Evolutionary conservation across 2,888 invertebrate species (phyloP), one percentile per base, ranked within the genome.

Genomic region (Ypsolopha scabrella): DNA sequence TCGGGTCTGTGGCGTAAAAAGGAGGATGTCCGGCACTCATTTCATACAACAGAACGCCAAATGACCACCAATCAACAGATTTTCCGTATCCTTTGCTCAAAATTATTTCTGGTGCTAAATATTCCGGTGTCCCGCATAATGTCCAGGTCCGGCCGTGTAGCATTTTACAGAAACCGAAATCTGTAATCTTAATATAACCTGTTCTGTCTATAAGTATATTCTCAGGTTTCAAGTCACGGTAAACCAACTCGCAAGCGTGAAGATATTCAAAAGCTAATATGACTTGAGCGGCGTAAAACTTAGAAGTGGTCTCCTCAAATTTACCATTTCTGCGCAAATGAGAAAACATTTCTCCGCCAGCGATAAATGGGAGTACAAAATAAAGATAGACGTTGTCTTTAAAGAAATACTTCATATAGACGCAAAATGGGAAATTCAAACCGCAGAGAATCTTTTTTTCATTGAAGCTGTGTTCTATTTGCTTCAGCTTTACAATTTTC

Each of bases 1-100:
- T 97, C 0, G 96, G 95, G 64, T 98, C 95, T 48, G 92, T 91
- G n/a, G 95, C 92, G 65, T 91, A 94, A 80, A 99, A 99, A 0
- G 99, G 99, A 24, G 98, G 95, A 75, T 93, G 93, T 0, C 99
- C 99, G 7, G 95, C 93, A 38, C 91, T 91, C 93, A 97, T 94
- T 83, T 97, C 97, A 73, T 89, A 97, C 4, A 97, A 78, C 2
- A 98, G 83, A 7, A 97, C 89, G 0, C 95, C 98, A 44, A 94
- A 88, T 0, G 97, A 93, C 98, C 98, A 99, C 96, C 97, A 99
- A 68, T 99, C 98, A 0, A 96, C 98, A 0, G 95, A 92, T 64
- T 90, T 91, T 44, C 95, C 95, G 76, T 99, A 98, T 0, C 97
- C 97, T 75, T 95, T 96, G 57, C 93, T 93, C 50, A 96, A 88